These are phyloP conservation scores for Sander lucioperca DNA, from an alignment of 2,113 vertebrate species.

Conservation along the genomic window DNA sequence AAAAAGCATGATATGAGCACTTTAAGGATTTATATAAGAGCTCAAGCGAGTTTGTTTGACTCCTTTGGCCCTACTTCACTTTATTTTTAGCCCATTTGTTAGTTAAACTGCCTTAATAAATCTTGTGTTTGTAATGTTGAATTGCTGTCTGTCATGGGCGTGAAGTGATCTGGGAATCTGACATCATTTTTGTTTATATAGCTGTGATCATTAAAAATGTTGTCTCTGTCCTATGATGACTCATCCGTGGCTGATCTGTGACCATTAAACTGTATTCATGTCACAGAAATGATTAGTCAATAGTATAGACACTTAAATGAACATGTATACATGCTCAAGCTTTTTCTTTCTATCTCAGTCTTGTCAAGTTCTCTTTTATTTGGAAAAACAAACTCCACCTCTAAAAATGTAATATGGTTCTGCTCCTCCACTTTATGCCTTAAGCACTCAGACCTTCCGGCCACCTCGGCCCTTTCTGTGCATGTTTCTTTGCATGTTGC, in stretches of 20 bases:
- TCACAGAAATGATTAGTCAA: constrained; percentile 29
- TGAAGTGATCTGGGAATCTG: constrained; percentile 20
- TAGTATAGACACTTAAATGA: constrained; percentile 44
- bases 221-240: constrained; percentile 42
- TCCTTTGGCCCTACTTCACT: not conserved
- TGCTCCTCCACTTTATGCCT: not conserved
- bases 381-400: not conserved
- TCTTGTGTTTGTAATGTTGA: not conserved
- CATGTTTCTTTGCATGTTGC: not conserved
- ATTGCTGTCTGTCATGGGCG: constrained; percentile 1
- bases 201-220: constrained; percentile 30
- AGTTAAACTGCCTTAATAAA: not conserved
- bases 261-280: constrained; percentile 25
- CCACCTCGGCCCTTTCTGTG: not conserved
- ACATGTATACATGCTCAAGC: not conserved
- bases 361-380: not conserved
- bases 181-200: not conserved
- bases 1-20: too few species aligned
- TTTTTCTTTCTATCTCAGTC: not conserved
- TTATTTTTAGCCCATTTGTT: constrained; percentile 5
- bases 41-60: constrained; percentile 12
- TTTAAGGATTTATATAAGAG: constrained; percentile 21
- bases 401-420: not conserved
- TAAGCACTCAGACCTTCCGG: not conserved
- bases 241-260: constrained; percentile 19